Evolutionary conservation across 2,113 vertebrate species (phyloP).

Genomic region (Emydura subglobosa): DNA sequence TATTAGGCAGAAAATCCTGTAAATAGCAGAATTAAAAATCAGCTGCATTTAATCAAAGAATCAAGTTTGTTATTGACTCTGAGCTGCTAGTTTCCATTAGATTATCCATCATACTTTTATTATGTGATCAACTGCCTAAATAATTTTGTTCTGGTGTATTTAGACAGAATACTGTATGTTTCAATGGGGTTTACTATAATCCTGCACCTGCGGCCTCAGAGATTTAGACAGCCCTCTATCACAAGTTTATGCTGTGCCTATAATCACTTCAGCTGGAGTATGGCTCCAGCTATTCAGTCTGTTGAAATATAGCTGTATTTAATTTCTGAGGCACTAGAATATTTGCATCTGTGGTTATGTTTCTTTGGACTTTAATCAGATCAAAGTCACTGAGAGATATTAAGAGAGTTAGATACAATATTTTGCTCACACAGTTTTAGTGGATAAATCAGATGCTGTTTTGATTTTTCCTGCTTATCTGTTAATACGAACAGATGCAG

Average conservation of each 20-base stretch:
- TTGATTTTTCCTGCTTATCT: conserved; percentile 84
- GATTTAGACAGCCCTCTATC: conserved; percentile 78
- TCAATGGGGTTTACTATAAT: conserved; percentile 82
- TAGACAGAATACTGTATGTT: conserved; percentile 79
- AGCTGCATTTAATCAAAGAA: conserved; percentile 81
- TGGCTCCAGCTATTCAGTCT: conserved; percentile 74
- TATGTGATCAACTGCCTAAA: conserved; percentile 86
- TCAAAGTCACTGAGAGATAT: conserved; percentile 82
- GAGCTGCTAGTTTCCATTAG: conserved; percentile 78
- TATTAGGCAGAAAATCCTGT: conserved; percentile 74
- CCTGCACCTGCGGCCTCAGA: conserved; percentile 85
- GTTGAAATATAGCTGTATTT: conserved; percentile 77
- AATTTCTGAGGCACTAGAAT: conserved; percentile 79
- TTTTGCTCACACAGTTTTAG: conserved; percentile 83
- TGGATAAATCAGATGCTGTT: conserved; percentile 81
- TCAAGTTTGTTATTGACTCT: conserved; percentile 79
- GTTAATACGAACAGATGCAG: conserved; percentile 85
- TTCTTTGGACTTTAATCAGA: conserved; percentile 86
- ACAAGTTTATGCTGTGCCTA: conserved; percentile 74
- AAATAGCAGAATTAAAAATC: conserved; percentile 79
- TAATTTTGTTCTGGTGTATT: conserved; percentile 83
- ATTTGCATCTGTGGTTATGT: conserved; percentile 82
- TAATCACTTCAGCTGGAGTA: conserved; percentile 80
- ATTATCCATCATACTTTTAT: conserved; percentile 82
- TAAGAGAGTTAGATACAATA: conserved; percentile 83